Base-by-base conservation (phyloP, 2,113 vertebrate species). In the Corydoras maculifer region DNA sequence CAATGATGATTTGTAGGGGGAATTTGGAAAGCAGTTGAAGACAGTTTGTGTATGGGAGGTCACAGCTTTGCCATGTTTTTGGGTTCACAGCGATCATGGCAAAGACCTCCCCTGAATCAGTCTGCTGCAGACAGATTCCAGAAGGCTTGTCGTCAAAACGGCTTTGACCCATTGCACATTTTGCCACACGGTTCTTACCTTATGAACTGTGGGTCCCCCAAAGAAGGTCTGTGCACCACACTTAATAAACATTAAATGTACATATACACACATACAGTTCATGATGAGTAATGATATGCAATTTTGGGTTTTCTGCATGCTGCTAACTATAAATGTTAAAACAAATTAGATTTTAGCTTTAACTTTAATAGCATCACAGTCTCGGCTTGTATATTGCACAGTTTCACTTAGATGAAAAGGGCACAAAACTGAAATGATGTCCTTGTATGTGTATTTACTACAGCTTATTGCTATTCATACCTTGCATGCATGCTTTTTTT, bases 131-230 rank as follows among this genome's bases (percentile, higher is more conserved):
- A 59, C 43, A 84, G 73, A 78, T 92, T 91, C 68, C 80, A 68
- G 69, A 82, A 87, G 72, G 82, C 82, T 0, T 86, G 88, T 18
- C 48, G 62, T 54, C 65, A 75, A 2, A 78, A 82, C 3, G 83
- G 78, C 14, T 88, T 88, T 48, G 75, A 88, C 18, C 77, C 87
- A 0, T 72, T 73, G 49, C 83, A 88, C 74, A 88, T 92, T 68
- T 59, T 92, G 32, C 90, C 90, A 8, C 90, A 92, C 35, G 89
- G 90, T 13, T 90, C 90, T 54, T 91, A 92, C 78, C 82, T 92
- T 70, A 90, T 91, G 88, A 92, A 92, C 82, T 89, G 89, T 60
- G 90, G 90, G 13, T 91, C 89, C 53, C 89, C 90, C 31, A 91
- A 89, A 74, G 76, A 85, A 12, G 90, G 90, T 92, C 55, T 18